These are phyloP conservation scores for Gasteruption jaculator DNA, from an alignment of 2,888 invertebrate genomes.

Conservation along the genomic window DNA sequence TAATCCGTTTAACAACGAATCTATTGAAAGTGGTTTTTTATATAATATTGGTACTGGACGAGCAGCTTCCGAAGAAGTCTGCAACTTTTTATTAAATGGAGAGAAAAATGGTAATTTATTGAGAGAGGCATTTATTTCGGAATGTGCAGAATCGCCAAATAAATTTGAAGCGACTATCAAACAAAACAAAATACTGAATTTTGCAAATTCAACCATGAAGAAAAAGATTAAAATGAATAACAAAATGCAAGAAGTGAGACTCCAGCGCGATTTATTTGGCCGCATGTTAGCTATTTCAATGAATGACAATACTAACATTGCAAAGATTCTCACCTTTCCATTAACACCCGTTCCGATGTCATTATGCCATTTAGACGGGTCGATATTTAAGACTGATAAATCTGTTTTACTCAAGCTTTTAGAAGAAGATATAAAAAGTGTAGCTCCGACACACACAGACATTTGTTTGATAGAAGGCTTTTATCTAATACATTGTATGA, in stretches of 20 bases:
- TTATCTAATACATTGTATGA: conserved; percentile 32
- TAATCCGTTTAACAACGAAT: conserved; percentile 8
- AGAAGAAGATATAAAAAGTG: conserved; percentile 6
- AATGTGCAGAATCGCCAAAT: conserved; percentile 24
- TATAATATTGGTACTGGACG: conserved; percentile 1
- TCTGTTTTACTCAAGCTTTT: conserved; percentile 23
- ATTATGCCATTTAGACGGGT: conserved; percentile 28
- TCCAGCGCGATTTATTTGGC: conserved; percentile 35
- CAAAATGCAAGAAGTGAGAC: conserved; percentile 30
- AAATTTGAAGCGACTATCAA: conserved; percentile 32
- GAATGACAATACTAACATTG: conserved; percentile 21
- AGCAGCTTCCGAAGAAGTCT: background rate
- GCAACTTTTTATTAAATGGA: conserved; percentile 4
- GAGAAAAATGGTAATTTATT: conserved; percentile 20
- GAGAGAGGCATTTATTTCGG: conserved; percentile 28
- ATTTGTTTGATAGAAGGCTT: conserved; percentile 38
- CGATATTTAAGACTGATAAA: conserved; percentile 28
- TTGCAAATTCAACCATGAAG: conserved; percentile 20
- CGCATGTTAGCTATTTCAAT: conserved; percentile 29
- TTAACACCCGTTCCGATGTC: conserved; percentile 28
- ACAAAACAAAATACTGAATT: conserved; percentile 27
- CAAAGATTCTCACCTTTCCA: conserved; percentile 32
- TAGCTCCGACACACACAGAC: conserved; percentile 19
- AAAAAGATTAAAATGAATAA: conserved; percentile 23
- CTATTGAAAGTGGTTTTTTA: background rate